Evolutionary conservation across 2,113 vertebrate genomes (phyloP).

Genomic region (Burhinus bistriatus): DNA sequence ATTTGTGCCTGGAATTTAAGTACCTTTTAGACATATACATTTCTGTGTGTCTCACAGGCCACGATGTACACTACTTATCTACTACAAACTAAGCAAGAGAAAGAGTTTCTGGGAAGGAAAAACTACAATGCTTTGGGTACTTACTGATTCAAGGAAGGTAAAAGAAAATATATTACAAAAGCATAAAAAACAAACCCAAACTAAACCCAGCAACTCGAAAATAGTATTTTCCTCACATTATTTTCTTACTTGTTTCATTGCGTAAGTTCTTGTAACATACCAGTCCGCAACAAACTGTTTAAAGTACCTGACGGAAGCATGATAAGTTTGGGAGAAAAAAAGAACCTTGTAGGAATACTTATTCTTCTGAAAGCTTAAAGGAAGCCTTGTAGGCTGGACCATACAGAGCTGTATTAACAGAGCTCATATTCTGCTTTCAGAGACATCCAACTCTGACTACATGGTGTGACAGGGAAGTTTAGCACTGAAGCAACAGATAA

Average conservation of each 20-base stretch:
- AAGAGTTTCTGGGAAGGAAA: background rate
- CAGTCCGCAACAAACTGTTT: background rate
- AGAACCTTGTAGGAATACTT: background rate
- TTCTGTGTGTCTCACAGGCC: background rate
- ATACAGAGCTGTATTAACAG: background rate
- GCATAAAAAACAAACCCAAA: background rate
- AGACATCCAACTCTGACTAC: background rate
- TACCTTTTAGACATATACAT: background rate
- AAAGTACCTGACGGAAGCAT: background rate
- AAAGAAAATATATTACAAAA: background rate
- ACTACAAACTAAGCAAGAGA: background rate
- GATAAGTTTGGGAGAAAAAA: accelerated
- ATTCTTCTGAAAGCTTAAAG: background rate
- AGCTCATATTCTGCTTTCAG: background rate
- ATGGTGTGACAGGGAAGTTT: background rate
- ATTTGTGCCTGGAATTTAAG: background rate
- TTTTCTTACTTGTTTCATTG: background rate
- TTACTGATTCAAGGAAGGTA: background rate
- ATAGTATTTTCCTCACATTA: background rate
- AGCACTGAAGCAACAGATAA: background rate
- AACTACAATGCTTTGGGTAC: background rate
- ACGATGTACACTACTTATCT: accelerated
- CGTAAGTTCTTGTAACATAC: background rate
- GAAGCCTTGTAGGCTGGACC: background rate
- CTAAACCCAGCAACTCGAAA: background rate